Evolutionary conservation across 2,888 invertebrate species (phyloP).

Genomic region (Drosophila mercatorum): DNA sequence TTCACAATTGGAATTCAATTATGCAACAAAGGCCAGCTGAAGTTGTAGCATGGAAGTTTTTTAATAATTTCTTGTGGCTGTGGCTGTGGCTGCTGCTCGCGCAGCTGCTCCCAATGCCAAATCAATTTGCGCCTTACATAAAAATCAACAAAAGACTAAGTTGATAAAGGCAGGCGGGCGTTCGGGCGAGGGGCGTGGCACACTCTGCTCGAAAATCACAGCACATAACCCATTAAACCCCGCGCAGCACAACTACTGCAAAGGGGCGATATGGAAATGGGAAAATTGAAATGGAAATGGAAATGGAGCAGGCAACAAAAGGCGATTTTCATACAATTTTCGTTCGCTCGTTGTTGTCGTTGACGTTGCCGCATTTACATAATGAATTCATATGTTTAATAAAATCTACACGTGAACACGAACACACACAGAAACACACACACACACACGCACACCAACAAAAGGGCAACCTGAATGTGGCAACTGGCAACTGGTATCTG

Average conservation of each 20-base stretch:
- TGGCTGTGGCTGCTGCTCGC: slow-evolving; percentile 16
- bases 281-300: slow-evolving; percentile 8
- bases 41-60: slow-evolving; percentile 38
- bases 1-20: slow-evolving; percentile 44
- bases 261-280: slow-evolving; percentile 6
- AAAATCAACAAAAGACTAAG: slow-evolving; percentile 66
- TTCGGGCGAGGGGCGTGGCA: not conserved
- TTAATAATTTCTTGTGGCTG: slow-evolving; percentile 48
- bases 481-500: slow-evolving; percentile 33
- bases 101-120: slow-evolving; percentile 61
- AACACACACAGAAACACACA: slow-evolving; percentile 30
- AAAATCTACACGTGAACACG: slow-evolving; percentile 76
- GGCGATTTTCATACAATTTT: slow-evolving; percentile 72
- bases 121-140: slow-evolving; percentile 75
- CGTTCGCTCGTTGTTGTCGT: slow-evolving; percentile 27
- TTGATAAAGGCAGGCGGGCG: slow-evolving; percentile 10
- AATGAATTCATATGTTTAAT: slow-evolving; percentile 82
- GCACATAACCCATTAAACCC: slow-evolving; percentile 76
- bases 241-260: slow-evolving; percentile 58
- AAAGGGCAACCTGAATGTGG: slow-evolving; percentile 47
- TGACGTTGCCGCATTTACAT: slow-evolving; percentile 67
- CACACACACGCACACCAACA: slow-evolving; percentile 25
- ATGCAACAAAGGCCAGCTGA: slow-evolving; percentile 36
- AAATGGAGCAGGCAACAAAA: slow-evolving; percentile 41
- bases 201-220: slow-evolving; percentile 66